A percentile compares a stretch with the other conserved stretches of the same genome.
Conservation (phyloP, 2,113 vertebrate genomes). For the Coracopsis vasa region DNA sequence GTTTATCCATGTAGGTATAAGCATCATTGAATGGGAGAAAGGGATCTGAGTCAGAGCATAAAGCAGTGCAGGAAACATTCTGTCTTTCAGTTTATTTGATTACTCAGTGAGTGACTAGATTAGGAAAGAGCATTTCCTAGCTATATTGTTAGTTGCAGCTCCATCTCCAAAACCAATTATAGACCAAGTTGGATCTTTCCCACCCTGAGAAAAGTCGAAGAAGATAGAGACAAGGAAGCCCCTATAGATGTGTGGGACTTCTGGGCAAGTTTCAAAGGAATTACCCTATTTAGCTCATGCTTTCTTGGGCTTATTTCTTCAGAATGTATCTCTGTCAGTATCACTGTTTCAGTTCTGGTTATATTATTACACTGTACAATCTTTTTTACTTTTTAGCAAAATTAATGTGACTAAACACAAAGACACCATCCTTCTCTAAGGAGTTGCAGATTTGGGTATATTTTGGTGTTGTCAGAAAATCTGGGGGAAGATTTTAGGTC, state of each 20-base stretch:
- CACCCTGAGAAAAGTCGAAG: background rate
- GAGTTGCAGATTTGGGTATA: background rate
- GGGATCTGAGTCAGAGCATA: background rate
- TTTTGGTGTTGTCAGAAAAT: background rate
- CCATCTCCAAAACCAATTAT: background rate
- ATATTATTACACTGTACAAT: background rate
- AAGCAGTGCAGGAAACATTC: background rate
- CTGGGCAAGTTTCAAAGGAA: background rate
- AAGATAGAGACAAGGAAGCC: background rate
- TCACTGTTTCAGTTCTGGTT: background rate
- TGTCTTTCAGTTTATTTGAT: background rate
- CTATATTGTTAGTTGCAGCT: background rate
- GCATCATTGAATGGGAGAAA: background rate
- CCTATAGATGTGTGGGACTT: background rate
- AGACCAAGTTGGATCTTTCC: background rate
- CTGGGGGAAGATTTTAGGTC: background rate
- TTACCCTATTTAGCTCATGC: background rate
- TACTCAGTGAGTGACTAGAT: background rate
- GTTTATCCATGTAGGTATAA: background rate
- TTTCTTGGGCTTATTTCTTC: background rate
- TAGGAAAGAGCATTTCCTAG: background rate
- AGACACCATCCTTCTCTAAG: background rate
- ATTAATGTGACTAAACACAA: background rate
- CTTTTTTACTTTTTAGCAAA: background rate
- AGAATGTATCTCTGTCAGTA: background rate